Evolutionary conservation across 1,140 invertebrate species (phyloP).

Genomic region (Nomia melanderi): DNA sequence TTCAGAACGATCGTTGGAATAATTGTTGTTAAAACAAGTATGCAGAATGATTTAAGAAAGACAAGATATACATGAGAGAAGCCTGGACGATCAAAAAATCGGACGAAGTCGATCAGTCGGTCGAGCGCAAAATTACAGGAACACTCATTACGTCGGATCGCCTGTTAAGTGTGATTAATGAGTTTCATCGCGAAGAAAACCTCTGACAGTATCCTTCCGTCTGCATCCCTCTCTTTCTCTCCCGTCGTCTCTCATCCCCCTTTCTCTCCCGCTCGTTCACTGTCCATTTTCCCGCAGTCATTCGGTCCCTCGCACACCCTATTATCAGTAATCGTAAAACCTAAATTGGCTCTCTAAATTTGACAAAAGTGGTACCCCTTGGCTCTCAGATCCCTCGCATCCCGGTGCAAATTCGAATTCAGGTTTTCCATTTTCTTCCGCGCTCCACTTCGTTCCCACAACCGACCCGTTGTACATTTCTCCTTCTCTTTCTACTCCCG

Average conservation of each 20-base stretch:
- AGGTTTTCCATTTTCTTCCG: not conserved
- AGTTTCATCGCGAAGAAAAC: constrained; percentile 47
- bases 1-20: too few species aligned
- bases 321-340: constrained; percentile 51
- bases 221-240: not conserved
- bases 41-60: too few species aligned
- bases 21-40: too few species aligned
- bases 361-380: constrained; percentile 67
- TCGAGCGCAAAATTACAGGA: too few species aligned
- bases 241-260: too few species aligned
- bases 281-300: not conserved
- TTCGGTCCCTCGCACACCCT: constrained; percentile 30
- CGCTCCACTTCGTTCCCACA: not conserved
- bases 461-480: constrained; percentile 23
- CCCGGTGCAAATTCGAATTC: constrained; percentile 9
- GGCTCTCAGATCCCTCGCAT: constrained; percentile 44
- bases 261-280: not conserved
- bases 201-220: constrained; percentile 24
- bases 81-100: too few species aligned
- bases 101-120: too few species aligned
- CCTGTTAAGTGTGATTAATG: constrained; percentile 42
- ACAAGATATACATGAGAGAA: too few species aligned
- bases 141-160: constrained; percentile 30
- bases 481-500: not conserved
- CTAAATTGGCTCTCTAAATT: constrained; percentile 63